Base-by-base conservation (phyloP, 2,113 vertebrate species). In the Danio rerio region DNA sequence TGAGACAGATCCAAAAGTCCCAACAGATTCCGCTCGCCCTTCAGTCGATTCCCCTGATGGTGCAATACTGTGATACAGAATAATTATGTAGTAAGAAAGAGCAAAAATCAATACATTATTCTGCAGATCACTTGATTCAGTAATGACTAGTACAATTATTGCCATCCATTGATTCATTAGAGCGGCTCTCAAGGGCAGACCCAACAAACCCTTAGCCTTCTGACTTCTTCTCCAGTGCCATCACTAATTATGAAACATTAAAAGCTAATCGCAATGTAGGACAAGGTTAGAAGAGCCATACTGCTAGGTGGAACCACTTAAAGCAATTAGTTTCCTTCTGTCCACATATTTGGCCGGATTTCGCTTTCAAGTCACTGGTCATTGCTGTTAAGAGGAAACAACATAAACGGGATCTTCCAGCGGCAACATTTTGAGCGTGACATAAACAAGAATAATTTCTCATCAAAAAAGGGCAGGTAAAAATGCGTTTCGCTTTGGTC, bases 31-130 rank as follows among this genome's bases (percentile, higher is more conserved):
- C 85, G 86, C 88, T 85, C 90, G 92, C 93, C 91, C 92, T 92
- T 93, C 92, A 93, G 89, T 80, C 77, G 80, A 85, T 90, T 94
- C 90, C 90, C 91, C 93, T 94, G 92, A 94, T 93, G 91, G 91
- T 92, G 93, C 93, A 93, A 92, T 93, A 93, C 89, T 91, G 91
- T 89, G 89, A 93, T 93, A 94, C 91, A 82, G 92, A 93, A 94
- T 93, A 93, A 94, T 93, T 93, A 94, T 94, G 92, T 93, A 91
- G 91, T 91, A 92, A 90, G 92, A 93, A 93, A 93, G 91, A 90
- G 89, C 86, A 86, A 92, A 93, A 93, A 95, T 95, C 93, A 93
- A 95, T 95, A 92, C 89, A 94, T 95, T 94, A 94, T 94, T 94
- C 91, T 91, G 93, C 92, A 93, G 94, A 94, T 95, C 92, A 89